Percentiles rank a stretch among this genome's conserved stretches.
phyloP scores from a whole-genome alignment of 2,113 vertebrate species.

The Clinocottus analis region DNA sequence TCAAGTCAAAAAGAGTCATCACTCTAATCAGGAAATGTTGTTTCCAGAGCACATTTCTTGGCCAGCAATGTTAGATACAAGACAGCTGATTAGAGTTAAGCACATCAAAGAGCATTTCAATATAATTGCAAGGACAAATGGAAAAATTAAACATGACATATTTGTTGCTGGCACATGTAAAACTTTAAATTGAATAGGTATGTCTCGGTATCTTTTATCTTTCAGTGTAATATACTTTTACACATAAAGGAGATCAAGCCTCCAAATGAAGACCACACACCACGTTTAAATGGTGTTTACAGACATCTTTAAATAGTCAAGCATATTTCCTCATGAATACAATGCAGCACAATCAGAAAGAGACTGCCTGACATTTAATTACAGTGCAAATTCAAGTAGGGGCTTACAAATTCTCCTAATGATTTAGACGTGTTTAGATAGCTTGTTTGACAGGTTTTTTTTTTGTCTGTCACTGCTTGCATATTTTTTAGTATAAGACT shows the following conservation, averaged over 20 bases:
- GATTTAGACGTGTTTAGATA: constrained; percentile 81
- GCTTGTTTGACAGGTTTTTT: constrained; percentile 71
- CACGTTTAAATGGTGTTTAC: constrained; percentile 83
- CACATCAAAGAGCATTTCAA: not conserved
- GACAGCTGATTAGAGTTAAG: not conserved
- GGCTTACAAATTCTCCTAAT: constrained; percentile 85
- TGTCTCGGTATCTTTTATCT: constrained; percentile 12
- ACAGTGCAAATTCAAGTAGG: constrained; percentile 84
- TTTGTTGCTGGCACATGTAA: not conserved
- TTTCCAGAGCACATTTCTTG: not conserved
- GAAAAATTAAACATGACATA: not conserved
- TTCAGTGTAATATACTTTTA: constrained; percentile 15
- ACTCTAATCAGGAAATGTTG: not conserved
- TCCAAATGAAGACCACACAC: constrained; percentile 78
- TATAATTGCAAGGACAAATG: not conserved
- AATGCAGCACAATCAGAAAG: constrained; percentile 84
- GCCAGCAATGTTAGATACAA: not conserved
- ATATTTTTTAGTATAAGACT: constrained; percentile 20
- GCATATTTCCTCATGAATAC: constrained; percentile 84
- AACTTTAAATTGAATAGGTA: not conserved
- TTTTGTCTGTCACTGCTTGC: constrained; percentile 41
- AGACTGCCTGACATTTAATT: constrained; percentile 89
- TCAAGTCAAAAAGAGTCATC: not conserved
- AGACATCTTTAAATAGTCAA: constrained; percentile 78
- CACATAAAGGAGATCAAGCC: constrained; percentile 47